Base-by-base conservation (phyloP, 2,888 invertebrate species). In the Andrena hattorfiana region DNA sequence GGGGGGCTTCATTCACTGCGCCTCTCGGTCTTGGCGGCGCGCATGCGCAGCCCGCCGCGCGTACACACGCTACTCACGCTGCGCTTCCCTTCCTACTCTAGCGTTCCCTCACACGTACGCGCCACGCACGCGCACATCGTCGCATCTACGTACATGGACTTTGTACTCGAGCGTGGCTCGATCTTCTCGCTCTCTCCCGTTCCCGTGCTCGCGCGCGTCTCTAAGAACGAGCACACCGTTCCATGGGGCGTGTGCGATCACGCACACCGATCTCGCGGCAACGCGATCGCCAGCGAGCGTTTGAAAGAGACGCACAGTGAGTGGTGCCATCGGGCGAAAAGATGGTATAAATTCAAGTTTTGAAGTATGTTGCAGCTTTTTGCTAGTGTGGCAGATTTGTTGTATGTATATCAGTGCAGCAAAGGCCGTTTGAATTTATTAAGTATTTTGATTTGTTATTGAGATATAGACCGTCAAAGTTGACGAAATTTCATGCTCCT, bases 1-100 rank as follows among this genome's bases (percentile, higher is more conserved):
- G 85, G 93, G 92, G 92, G 90, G 85, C 89, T 93, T 93, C 94
- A 94, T 94, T 94, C 93, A 94, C 92, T 86, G 90, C 89, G 88
- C 90, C 89, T 88, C 81, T 86, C 87, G 84, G 83, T 83, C 77
- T 74, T 67, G 76, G 77, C 79, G 72, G 69, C 54, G 92, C 93
- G 92, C 93, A 93, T 91, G 93, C 93, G 91, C 92, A 74, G 28
- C 78, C 83, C 84, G 67, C 80, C 89, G 90, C 89, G 92, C 93
- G 91, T 93, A 93, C 93, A 93, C 93, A 93, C 93, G 93, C 92
- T 93, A 93, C 93, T 92, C 93, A 92, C 93, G 92, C 89, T 90
- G 89, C 81, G 74, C 76, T 71, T 87, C 86, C 87, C 88, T 78
- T 86, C 77, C 84, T 79, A 83, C 83, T 76, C 85, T 64, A 81